phyloP scores from a whole-genome alignment of 2,113 vertebrate species.

The Neoarius graeffei region DNA sequence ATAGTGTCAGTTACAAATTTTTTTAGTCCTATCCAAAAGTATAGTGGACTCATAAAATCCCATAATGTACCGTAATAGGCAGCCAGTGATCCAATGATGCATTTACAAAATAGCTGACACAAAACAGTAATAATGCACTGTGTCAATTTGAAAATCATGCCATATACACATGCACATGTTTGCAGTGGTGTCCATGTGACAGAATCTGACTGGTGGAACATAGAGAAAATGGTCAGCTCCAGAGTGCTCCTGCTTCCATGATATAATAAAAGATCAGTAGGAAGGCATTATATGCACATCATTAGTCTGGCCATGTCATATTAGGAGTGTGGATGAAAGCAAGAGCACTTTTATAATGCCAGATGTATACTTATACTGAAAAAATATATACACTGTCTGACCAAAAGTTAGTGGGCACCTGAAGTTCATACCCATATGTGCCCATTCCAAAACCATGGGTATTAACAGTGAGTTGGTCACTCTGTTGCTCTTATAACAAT shows the following conservation, averaged over 20 bases:
- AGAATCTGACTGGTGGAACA: not conserved
- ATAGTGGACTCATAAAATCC: not conserved
- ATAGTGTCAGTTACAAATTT: not conserved
- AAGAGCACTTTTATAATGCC: not conserved
- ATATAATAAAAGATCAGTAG: not conserved
- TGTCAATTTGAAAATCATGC: too few species aligned
- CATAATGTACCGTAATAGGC: not conserved
- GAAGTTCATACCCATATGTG: not conserved
- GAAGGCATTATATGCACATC: not conserved
- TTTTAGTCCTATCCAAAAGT: not conserved
- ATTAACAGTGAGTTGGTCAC: not conserved
- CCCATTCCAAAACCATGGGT: not conserved
- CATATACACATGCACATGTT: not conserved
- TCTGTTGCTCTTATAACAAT: not conserved
- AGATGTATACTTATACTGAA: not conserved
- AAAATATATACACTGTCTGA: not conserved
- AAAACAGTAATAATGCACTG: too few species aligned
- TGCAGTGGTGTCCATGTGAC: not conserved
- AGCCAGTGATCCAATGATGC: too few species aligned
- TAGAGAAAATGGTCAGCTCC: not conserved
- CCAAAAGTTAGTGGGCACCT: not conserved
- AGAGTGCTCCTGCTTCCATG: not conserved
- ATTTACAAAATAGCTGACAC: too few species aligned
- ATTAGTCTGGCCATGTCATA: not conserved
- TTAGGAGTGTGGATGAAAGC: not conserved